Evolutionary conservation across 2,888 invertebrate genomes (phyloP).

Genomic region (Caradrina clavipalpis): DNA sequence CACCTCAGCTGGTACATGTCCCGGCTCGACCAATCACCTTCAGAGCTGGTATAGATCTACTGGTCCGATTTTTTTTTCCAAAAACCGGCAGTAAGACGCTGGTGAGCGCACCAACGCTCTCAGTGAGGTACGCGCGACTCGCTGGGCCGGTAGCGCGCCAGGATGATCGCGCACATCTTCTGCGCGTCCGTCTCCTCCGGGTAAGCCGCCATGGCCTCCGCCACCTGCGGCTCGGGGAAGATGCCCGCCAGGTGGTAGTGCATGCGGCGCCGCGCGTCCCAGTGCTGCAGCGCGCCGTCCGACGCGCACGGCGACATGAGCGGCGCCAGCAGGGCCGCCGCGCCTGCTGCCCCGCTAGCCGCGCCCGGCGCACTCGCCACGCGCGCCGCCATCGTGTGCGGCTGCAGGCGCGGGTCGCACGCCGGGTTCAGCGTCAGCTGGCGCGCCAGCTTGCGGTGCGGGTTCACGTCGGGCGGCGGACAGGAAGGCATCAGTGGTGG

Average conservation of each 20-base stretch:
- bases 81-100: conserved; percentile 80
- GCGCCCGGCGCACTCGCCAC: conserved; percentile 93
- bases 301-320: conserved; percentile 80
- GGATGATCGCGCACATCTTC: conserved; percentile 96
- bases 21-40: conserved; percentile 39
- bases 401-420: conserved; percentile 93
- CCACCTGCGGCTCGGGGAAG: conserved; percentile 97
- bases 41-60: conserved; percentile 67
- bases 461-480: conserved; percentile 87
- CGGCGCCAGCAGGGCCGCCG: conserved; percentile 82
- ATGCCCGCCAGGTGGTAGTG: conserved; percentile 97
- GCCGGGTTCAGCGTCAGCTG: conserved; percentile 96
- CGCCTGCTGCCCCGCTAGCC: conserved; percentile 92
- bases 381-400: conserved; percentile 92
- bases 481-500: conserved; percentile 38
- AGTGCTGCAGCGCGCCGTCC: conserved; percentile 86
- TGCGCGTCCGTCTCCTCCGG: conserved; percentile 97
- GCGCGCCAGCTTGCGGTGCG: conserved; percentile 95
- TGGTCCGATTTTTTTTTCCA: conserved; percentile 81
- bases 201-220: conserved; percentile 96
- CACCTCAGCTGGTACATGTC: conserved; percentile 16
- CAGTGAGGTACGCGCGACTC: conserved; percentile 79
- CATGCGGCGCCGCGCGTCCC: conserved; percentile 94
- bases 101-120: conserved; percentile 54
- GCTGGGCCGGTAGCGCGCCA: conserved; percentile 93